A percentile compares a stretch with the other conserved stretches of the same genome.
Conservation (phyloP, 1,140 invertebrate species). For the Micrasema longulum region DNA sequence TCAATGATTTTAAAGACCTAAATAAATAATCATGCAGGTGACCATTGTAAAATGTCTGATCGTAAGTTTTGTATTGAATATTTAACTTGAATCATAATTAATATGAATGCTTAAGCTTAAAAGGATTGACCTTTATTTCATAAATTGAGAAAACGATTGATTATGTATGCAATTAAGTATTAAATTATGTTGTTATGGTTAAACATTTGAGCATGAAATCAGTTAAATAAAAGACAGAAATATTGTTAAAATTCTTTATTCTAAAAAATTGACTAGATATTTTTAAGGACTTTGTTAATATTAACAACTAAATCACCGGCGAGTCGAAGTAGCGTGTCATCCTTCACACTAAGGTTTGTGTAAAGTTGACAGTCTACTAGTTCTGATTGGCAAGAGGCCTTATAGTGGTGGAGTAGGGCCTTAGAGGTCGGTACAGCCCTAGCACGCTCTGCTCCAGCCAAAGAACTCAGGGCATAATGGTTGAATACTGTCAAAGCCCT, state of each 20-base stretch:
- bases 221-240: too few species aligned
- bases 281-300: slow-evolving; percentile 48
- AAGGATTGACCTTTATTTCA: too few species aligned
- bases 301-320: slow-evolving; percentile 38
- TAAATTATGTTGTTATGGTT: too few species aligned
- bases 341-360: slow-evolving; percentile 31
- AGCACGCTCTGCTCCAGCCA: slow-evolving; percentile 60
- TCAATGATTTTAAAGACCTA: too few species aligned
- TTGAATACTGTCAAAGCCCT: slow-evolving; percentile 79
- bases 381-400: slow-evolving; percentile 46
- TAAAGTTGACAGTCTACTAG: slow-evolving; percentile 51
- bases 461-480: slow-evolving; percentile 75
- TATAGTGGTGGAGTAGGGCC: slow-evolving; percentile 51
- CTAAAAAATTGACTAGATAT: slow-evolving; percentile 51
- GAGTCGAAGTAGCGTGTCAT: slow-evolving; percentile 39
- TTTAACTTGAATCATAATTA: too few species aligned
- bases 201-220: too few species aligned
- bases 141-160: too few species aligned
- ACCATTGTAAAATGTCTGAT: too few species aligned
- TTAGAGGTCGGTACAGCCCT: slow-evolving; percentile 35
- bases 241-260: slow-evolving; percentile 33
- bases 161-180: too few species aligned
- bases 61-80: too few species aligned
- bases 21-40: too few species aligned
- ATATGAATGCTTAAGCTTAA: too few species aligned